Base-by-base conservation (phyloP, 2,888 invertebrate species). In the Acleris literana region DNA sequence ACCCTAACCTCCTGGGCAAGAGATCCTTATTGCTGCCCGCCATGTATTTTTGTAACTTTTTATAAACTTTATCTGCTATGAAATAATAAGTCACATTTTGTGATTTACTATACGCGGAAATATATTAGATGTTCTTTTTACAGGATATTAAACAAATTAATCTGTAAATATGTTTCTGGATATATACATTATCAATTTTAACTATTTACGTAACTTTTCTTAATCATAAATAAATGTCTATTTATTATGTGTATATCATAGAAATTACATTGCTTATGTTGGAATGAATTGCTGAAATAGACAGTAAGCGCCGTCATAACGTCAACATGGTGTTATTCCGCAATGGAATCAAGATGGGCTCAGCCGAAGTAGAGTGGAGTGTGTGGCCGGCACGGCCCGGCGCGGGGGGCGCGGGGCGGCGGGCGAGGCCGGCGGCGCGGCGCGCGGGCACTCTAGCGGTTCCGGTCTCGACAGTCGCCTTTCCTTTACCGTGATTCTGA, bases 41-140 rank as follows among this genome's bases (percentile, higher is more conserved):
- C 55, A 51, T 46, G 51, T 61, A 66, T 66, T 66, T 66, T 66
- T 66, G 52, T 66, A 65, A 61, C 51, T 9, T 43, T 66, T 66
- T 66, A 51, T 59, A 64, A 63, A 56, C 22, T 56, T 39, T 51
- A 39, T 59, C 54, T 49, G 49, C 7, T 54, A 64, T 49, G 25
- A 49, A 64, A 54, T 52, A 48, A 54, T 29, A n/a, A n/a, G 48
- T 55, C 48, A 25, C 48, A 43, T 53, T 48, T 39, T 48, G 53
- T 57, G 53, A 54, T 58, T 48, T 59, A 48, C 39, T 46, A 39
- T 52, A 46, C 13, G 53, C 44, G 25, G 52, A 51, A 58, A 17
- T 16, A 52, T 33, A 39, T 13, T 39, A 2, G 48, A 17, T 18
- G 17, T 49, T 49, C 39, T 60, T 48, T 53, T 60, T 49, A 54